Evolutionary conservation across 2,113 vertebrate species (phyloP).

Genomic region (Lampris incognitus): DNA sequence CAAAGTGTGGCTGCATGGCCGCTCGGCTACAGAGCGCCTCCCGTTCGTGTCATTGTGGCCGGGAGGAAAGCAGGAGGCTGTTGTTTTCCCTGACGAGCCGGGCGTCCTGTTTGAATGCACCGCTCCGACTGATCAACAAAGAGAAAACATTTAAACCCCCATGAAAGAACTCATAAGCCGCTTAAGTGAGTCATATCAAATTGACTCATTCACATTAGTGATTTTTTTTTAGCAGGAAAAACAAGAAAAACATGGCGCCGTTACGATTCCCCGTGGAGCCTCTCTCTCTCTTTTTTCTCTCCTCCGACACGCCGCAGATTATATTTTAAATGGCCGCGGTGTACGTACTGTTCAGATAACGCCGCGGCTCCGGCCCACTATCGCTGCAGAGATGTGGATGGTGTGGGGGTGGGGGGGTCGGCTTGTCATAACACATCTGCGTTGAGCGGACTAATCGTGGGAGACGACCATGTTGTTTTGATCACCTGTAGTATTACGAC

Average conservation of each 20-base stretch:
- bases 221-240: slow-evolving; percentile 19
- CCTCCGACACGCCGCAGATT: slow-evolving; percentile 24
- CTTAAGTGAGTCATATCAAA: slow-evolving; percentile 67
- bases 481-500: slow-evolving; percentile 78
- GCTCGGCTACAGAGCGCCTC: slow-evolving; percentile 3
- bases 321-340: slow-evolving; percentile 36
- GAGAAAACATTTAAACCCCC: slow-evolving; percentile 3
- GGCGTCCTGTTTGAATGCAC: neutral
- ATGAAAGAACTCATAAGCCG: slow-evolving; percentile 46
- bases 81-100: neutral
- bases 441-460: slow-evolving; percentile 68
- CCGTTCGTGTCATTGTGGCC: slow-evolving; percentile 9
- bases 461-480: slow-evolving; percentile 77
- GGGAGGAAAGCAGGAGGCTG: slow-evolving; percentile 8
- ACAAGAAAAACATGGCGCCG: slow-evolving; percentile 10
- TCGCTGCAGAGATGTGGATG: slow-evolving; percentile 25
- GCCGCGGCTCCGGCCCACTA: slow-evolving; percentile 30
- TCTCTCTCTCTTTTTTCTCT: slow-evolving; percentile 4
- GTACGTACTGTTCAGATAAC: slow-evolving; percentile 42
- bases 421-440: slow-evolving; percentile 79
- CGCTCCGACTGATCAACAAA: neutral
- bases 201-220: slow-evolving; percentile 41
- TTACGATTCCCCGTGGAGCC: slow-evolving; percentile 20
- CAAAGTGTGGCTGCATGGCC: neutral
- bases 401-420: slow-evolving; percentile 57